These are phyloP conservation scores for Galaxea fascicularis DNA, from an alignment of 92 coral and sea anemone genomes.

Conservation along the genomic window DNA sequence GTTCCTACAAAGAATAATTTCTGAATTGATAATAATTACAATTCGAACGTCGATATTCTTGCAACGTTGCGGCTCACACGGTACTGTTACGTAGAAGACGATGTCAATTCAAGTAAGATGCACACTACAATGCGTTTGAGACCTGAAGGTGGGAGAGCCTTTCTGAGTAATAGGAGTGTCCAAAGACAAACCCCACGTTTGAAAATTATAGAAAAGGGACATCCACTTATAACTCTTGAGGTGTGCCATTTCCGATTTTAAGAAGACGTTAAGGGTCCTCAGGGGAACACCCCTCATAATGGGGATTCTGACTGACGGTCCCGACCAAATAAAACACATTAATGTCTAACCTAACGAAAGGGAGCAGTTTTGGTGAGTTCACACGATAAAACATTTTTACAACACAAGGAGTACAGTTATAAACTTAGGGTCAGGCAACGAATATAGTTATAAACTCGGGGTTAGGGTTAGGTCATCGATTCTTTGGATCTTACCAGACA, in stretches of 20 bases:
- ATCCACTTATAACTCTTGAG: no score
- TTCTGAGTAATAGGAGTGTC: neutral
- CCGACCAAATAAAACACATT: neutral
- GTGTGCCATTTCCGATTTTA: no score
- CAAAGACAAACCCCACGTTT: neutral
- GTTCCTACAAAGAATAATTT: slow-evolving; percentile 14
- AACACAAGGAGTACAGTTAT: no score
- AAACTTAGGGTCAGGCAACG: no score
- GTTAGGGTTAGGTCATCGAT: no score
- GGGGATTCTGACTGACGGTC: neutral
- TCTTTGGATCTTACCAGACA: no score
- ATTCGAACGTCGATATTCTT: neutral
- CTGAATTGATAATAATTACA: neutral
- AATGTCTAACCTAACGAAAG: no score
- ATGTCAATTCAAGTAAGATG: neutral
- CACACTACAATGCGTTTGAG: no score
- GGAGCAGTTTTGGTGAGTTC: neutral
- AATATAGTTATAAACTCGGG: no score
- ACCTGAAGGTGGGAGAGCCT: neutral
- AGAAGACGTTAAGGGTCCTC: no score
- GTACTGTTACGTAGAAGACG: neutral
- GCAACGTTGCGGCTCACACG: no score
- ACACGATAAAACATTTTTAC: neutral
- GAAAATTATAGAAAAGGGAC: neutral
- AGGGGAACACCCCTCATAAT: neutral